Evolutionary conservation across 2,113 vertebrate genomes (phyloP).

Genomic region (Agelaius phoeniceus): DNA sequence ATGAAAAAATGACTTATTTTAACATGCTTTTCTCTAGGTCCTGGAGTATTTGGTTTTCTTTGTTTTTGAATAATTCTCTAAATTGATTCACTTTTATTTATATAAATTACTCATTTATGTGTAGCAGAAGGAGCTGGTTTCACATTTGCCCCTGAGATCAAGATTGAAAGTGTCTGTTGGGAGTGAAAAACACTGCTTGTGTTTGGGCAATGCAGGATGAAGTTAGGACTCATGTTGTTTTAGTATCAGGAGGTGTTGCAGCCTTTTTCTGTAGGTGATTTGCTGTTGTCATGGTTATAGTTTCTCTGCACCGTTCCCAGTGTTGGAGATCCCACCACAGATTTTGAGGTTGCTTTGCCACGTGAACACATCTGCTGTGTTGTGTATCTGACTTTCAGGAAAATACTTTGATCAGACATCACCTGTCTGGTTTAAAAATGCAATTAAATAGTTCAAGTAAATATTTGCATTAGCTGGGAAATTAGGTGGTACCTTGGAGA

Average conservation of each 20-base stretch:
- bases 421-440: slow-evolving; percentile 35
- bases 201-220: not conserved
- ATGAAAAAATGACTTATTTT: not conserved
- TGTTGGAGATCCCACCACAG: not conserved
- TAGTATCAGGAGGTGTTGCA: not conserved
- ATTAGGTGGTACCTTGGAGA: slow-evolving; percentile 20
- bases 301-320: not conserved
- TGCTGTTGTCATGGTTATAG: slow-evolving; percentile 34
- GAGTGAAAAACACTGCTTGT: not conserved
- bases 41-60: not conserved
- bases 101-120: not conserved
- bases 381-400: not conserved
- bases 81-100: not conserved
- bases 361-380: not conserved
- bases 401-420: slow-evolving; percentile 34
- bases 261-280: not conserved
- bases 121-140: not conserved
- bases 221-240: not conserved
- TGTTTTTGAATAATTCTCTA: not conserved
- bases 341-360: not conserved
- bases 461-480: slow-evolving; percentile 45
- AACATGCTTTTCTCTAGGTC: not conserved
- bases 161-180: not conserved
- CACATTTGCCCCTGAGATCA: not conserved
- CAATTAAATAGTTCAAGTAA: slow-evolving; percentile 49